Evolutionary conservation across 1,140 invertebrate species (phyloP), one percentile per base, ranked within the genome.

Genomic region (Pseudomyrmex concolor): DNA sequence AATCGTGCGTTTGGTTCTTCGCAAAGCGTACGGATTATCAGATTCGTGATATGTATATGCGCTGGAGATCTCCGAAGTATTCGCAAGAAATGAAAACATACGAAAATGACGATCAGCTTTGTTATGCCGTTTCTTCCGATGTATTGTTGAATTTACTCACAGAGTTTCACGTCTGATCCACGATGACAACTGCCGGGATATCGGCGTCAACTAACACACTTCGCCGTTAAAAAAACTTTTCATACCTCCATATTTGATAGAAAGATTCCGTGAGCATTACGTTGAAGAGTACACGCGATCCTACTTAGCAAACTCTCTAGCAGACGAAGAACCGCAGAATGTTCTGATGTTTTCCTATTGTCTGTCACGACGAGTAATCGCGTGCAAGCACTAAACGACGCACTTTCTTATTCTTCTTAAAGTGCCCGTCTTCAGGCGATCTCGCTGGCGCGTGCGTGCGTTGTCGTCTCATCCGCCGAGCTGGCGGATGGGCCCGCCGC

Each of bases 31-130:
- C 62, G 34, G 70, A 71, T 57, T 84, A 59, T 43, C 70, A 60
- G 57, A 60, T 72, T 77, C 83, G 60, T 87, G 87, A 88, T 88
- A 88, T 87, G 85, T 87, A 88, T 87, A 67, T 60, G 54, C 78
- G 66, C 67, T 83, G 59, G 72, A 57, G 54, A 64, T 83, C 51
- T 84, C 57, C 76, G 45, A 64, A 63, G 48, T 86, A 80, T 87
- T 48, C 84, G 78, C 85, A 86, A 67, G 64, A 57, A 43, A 34
- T 34, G 34, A 34, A 7, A 34, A 34, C 34, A 34, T 34, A 34
- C 34, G 48, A 77, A 19, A 34, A 68, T 77, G 25, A 22, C 57
- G 59, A 64, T 34, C 43, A 22, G 55, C 19, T 55, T 22, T 12
- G 51, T n/a, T 51, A 25, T 25, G 71, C 45, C 19, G 13, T 19